Evolutionary conservation across 2,797 vertebrate genomes (phyloP), one percentile per base, ranked within the genome.

Genomic region (Takifugu ocellatus): DNA sequence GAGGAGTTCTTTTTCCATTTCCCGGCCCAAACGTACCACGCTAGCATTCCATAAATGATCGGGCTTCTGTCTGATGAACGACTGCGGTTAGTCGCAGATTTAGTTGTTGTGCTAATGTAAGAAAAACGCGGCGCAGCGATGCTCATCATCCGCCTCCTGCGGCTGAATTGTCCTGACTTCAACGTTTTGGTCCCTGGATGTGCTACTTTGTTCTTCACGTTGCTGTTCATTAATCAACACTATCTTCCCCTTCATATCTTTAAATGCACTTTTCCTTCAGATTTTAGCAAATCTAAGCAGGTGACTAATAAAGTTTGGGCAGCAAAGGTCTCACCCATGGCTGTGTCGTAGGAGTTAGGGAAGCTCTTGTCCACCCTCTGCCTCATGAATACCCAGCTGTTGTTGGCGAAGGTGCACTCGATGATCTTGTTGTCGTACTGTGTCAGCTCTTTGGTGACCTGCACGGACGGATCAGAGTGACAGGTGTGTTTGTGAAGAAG

Each of bases 371-470:
- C 97, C 85, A 94, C 56, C 82, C 97, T 92, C 90, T 99, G 95
- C 81, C 93, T 93, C 97, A 99, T 99, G 86, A 99, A 98, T 78
- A 96, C 95, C 97, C 97, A 99, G 86, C 89, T 93, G 90, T 96
- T 95, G 85, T 92, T 95, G 82, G 93, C 93, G 62, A 97, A 99
- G 75, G 93, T 97, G 90, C 97, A 99, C 89, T 99, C 97, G 81
- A 99, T 98, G 87, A 99, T 99, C 92, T 99, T 99, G 90, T 95
- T 99, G 89, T 99, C 94, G 0, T 98, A 98, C 63, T 92, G 92
- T 72, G 93, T 98, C 85, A 99, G 91, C 44, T 99, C 97, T 88
- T 96, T 98, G 49, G 93, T 93, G 70, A 94, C 94, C 97, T 99
- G 75, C 5, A 47, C 15, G 49, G 60, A 88, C 56, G 83, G 43